Conservation (phyloP, 2,888 invertebrate genomes). For the Apamea crenata region DNA sequence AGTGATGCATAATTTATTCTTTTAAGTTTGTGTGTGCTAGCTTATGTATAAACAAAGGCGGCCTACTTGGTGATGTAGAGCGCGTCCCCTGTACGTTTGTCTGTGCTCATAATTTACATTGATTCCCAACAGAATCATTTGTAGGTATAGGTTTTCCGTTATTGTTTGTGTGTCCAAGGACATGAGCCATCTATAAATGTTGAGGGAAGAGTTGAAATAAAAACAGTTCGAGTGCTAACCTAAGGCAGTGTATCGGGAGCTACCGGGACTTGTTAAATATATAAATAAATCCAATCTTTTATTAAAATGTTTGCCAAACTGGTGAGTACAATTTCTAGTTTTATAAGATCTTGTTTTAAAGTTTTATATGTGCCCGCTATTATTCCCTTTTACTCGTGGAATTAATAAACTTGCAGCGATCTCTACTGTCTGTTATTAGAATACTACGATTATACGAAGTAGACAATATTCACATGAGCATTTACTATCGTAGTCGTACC, state of each 20-base stretch:
- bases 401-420: background rate
- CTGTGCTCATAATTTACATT: slow-evolving; percentile 86
- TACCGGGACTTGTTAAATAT: slow-evolving; percentile 43
- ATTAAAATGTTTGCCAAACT: slow-evolving; percentile 83
- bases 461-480: background rate
- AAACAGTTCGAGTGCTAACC: slow-evolving; percentile 77
- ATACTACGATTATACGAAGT: background rate
- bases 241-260: slow-evolving; percentile 70
- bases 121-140: slow-evolving; percentile 83
- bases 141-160: slow-evolving; percentile 81
- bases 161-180: slow-evolving; percentile 86
- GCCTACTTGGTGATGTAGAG: slow-evolving; percentile 84
- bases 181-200: slow-evolving; percentile 83
- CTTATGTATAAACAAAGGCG: slow-evolving; percentile 82
- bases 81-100: slow-evolving; percentile 82
- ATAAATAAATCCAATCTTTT: slow-evolving; percentile 29
- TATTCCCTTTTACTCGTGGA: no score
- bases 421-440: background rate
- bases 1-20: slow-evolving; percentile 66
- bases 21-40: slow-evolving; percentile 70
- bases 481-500: background rate
- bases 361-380: background rate
- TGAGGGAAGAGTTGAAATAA: slow-evolving; percentile 76
- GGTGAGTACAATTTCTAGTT: slow-evolving; percentile 76
- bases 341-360: background rate